Conservation (phyloP, 1,140 invertebrate species). For the Fopius arisanus region DNA sequence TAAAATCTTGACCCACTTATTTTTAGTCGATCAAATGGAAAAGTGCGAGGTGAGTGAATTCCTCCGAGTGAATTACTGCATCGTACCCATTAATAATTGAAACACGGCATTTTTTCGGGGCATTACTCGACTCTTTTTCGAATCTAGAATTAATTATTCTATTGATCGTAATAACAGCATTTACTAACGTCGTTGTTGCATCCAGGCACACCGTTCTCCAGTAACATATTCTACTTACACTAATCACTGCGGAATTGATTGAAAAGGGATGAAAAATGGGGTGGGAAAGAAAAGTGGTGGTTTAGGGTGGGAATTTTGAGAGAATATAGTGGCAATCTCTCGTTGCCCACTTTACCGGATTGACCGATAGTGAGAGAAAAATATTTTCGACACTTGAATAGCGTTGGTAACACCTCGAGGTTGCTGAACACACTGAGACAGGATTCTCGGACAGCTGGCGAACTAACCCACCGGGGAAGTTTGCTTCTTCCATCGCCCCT, state of each 20-base stretch:
- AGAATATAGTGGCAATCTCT: background rate
- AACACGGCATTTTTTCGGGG: background rate
- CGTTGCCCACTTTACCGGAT: background rate
- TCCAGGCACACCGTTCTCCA: constrained; percentile 19
- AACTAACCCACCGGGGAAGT: constrained; percentile 5
- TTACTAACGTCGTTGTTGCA: constrained; percentile 11
- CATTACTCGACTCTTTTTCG: background rate
- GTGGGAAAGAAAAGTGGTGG: background rate
- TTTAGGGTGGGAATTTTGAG: too few relatives aligned
- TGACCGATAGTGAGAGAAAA: background rate
- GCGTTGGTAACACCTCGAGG: background rate
- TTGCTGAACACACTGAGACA: background rate
- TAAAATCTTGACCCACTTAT: background rate
- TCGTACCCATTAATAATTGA: background rate
- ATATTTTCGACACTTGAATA: background rate
- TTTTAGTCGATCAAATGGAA: background rate
- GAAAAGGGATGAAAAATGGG: too few relatives aligned
- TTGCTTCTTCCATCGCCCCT: background rate
- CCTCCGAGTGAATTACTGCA: constrained; percentile 1
- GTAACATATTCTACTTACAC: constrained; percentile 17
- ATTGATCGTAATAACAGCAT: background rate
- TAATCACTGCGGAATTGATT: too few relatives aligned
- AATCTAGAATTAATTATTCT: background rate
- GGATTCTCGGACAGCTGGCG: background rate
- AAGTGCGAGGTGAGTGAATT: constrained; percentile 23